These are phyloP conservation scores for Xenotilapia caudafasciata DNA, from an alignment of 2,113 vertebrate genomes.

Conservation along the genomic window DNA sequence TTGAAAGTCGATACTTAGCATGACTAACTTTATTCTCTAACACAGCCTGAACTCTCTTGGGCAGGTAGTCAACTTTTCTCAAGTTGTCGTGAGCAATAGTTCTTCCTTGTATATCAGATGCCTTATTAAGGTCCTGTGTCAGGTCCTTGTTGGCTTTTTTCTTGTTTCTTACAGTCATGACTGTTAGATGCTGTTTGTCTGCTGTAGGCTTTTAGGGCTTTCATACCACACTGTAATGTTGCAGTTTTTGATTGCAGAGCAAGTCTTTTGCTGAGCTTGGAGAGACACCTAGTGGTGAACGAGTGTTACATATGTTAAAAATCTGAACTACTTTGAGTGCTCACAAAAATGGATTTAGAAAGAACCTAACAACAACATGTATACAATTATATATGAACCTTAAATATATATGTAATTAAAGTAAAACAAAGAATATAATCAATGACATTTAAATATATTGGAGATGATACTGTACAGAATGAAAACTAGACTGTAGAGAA, in stretches of 20 bases:
- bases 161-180: not conserved
- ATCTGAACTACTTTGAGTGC: not conserved
- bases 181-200: not conserved
- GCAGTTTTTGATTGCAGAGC: not conserved
- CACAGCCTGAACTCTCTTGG: not conserved
- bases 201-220: not conserved
- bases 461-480: not conserved
- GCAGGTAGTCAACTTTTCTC: not conserved
- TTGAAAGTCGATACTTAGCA: not conserved
- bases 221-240: not conserved
- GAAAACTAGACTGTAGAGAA: not conserved
- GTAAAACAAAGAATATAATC: not conserved
- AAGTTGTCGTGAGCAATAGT: not conserved
- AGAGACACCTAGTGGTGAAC: constrained; percentile 35
- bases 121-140: not conserved
- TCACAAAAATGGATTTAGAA: not conserved
- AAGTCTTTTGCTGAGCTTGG: not conserved
- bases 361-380: not conserved
- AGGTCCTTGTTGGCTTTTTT: not conserved
- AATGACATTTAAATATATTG: not conserved
- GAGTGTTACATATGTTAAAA: not conserved
- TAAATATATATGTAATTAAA: not conserved
- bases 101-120: not conserved
- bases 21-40: fast-evolving
- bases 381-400: not conserved